Evolutionary conservation across 2,888 invertebrate species (phyloP).

Genomic region (Escarpia spicata): DNA sequence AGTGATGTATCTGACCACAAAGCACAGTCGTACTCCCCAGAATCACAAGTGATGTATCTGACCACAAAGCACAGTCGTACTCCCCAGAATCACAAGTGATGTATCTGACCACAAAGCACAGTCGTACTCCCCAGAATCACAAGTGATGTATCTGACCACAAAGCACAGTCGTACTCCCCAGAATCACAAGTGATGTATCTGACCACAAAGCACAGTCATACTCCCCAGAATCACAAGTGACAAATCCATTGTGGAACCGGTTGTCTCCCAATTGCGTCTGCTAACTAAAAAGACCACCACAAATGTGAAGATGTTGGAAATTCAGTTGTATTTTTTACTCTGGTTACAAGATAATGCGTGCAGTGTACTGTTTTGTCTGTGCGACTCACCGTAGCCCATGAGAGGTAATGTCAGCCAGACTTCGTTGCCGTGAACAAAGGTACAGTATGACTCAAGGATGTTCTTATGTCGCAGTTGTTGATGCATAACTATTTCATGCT

Average conservation of each 20-base stretch:
- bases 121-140: neutral
- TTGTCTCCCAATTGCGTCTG: too few species aligned
- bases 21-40: neutral
- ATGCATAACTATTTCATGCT: slow-evolving; percentile 82
- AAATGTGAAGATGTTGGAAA: too few species aligned
- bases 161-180: neutral
- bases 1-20: too few species aligned
- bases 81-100: neutral
- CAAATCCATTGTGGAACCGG: too few species aligned
- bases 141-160: too few species aligned
- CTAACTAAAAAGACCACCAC: too few species aligned
- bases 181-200: too few species aligned
- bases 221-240: neutral
- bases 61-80: neutral
- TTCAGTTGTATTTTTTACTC: too few species aligned
- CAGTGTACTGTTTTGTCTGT: neutral
- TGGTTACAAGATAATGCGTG: too few species aligned
- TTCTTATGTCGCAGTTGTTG: slow-evolving; percentile 83
- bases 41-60: too few species aligned
- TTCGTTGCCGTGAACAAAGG: slow-evolving; percentile 82
- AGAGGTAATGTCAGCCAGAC: slow-evolving; percentile 83
- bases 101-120: neutral
- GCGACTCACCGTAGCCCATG: slow-evolving; percentile 74
- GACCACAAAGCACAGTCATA: neutral
- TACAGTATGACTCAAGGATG: slow-evolving; percentile 78